Evolutionary conservation across 2,113 vertebrate genomes (phyloP).

Genomic region (Eidolon helvum): DNA sequence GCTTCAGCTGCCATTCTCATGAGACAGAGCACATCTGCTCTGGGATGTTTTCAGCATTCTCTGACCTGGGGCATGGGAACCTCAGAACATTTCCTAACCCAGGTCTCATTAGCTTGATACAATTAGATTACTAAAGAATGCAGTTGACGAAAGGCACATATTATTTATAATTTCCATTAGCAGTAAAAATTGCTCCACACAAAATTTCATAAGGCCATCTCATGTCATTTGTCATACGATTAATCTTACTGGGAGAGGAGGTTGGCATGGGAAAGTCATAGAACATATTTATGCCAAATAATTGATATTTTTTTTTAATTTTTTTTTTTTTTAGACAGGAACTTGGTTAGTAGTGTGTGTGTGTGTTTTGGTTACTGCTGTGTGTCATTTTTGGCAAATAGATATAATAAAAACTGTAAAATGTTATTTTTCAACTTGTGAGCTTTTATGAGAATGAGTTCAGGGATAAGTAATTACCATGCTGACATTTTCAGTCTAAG

Average conservation of each 20-base stretch:
- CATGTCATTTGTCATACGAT: constrained; percentile 48
- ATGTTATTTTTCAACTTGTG: constrained; percentile 52
- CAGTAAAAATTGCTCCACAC: constrained; percentile 67
- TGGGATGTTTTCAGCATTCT: constrained; percentile 45
- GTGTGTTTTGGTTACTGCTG: not conserved
- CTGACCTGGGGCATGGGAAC: constrained; percentile 71
- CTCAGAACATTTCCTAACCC: constrained; percentile 70
- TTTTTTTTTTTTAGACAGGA: constrained; percentile 20
- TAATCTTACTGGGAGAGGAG: constrained; percentile 26
- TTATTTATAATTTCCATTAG: constrained; percentile 73
- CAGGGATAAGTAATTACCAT: constrained; percentile 43
- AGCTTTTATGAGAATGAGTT: constrained; percentile 62
- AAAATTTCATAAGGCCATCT: constrained; percentile 68
- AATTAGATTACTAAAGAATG: constrained; percentile 76
- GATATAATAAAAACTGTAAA: constrained; percentile 18
- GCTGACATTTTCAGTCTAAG: constrained; percentile 15
- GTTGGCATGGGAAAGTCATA: not conserved
- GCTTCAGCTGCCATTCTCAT: constrained; percentile 34
- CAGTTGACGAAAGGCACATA: constrained; percentile 62
- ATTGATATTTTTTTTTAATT: not conserved
- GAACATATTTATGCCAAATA: constrained; percentile 12
- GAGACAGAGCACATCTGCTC: constrained; percentile 76
- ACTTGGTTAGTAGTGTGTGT: not conserved
- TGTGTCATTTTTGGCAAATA: constrained; percentile 4
- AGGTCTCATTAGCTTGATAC: constrained; percentile 68